A percentile compares a stretch with the other conserved stretches of the same genome.
These are phyloP conservation scores for Callipepla californica DNA, from an alignment of 2,113 vertebrate species.

Conservation along the genomic window DNA sequence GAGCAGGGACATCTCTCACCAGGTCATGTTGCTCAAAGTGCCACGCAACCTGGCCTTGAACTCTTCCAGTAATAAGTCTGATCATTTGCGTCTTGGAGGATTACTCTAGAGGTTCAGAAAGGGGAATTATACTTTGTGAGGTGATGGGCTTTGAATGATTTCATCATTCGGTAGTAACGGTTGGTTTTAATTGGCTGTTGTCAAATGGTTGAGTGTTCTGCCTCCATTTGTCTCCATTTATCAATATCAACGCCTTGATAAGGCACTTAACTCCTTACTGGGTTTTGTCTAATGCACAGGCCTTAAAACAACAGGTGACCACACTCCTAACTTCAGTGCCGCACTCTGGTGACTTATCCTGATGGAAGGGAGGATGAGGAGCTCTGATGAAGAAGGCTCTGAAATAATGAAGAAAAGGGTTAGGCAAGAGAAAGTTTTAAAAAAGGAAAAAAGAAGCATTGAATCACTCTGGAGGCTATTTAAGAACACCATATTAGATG, in stretches of 20 bases:
- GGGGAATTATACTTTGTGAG: neutral
- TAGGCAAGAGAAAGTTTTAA: constrained; percentile 29
- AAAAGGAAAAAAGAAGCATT: neutral
- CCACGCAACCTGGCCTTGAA: neutral
- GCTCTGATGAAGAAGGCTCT: neutral
- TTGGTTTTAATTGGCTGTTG: neutral
- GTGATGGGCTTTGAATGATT: neutral
- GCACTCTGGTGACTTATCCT: neutral
- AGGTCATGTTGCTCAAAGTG: neutral
- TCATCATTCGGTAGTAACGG: neutral
- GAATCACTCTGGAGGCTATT: constrained; percentile 66
- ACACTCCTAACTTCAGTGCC: neutral
- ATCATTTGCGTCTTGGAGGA: neutral
- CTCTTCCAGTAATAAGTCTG: neutral
- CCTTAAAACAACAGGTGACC: neutral
- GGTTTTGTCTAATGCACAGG: neutral
- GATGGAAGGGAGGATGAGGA: neutral
- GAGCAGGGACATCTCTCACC: neutral
- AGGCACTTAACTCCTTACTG: rapidly evolving
- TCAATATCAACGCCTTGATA: neutral
- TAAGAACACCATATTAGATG: constrained; percentile 70
- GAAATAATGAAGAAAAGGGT: constrained; percentile 44
- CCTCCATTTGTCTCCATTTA: neutral
- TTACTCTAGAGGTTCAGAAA: neutral
- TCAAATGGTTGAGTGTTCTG: neutral